Evolutionary conservation across 2,113 vertebrate genomes (phyloP), one percentile per base, ranked within the genome.

Genomic region (Pyrgilauda ruficollis): DNA sequence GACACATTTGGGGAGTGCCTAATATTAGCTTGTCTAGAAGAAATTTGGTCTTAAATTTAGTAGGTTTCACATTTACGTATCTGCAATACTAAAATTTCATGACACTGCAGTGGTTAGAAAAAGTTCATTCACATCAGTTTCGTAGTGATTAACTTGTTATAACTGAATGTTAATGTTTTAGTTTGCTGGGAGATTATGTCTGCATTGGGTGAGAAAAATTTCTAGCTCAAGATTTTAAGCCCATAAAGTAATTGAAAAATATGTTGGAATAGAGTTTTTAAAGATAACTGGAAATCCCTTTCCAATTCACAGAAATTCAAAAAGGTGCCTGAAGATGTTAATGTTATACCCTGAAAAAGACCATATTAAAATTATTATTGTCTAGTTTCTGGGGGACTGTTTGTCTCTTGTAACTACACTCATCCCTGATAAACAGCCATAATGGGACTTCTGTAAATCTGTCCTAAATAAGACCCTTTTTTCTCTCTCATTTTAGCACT

Each of bases 211-310:
- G 46, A 91, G 31, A 87, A 79, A 75, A 66, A 8, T 24, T 44
- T 77, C 37, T 35, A 66, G 12, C 23, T 87, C 37, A 85, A 49
- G 31, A 58, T 61, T 79, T 87, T 66, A 87, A 96, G 66, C 37
- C 18, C 1, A 4, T 64, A 35, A 72, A 78, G 15, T 39, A 2
- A 75, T 6, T 68, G 46, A 94, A 77, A 92, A 70, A 8, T 47
- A 41, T 21, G 5, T 81, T 2, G 7, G 30, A 33, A 35, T 20
- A 75, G 50, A 76, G 3, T 39, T 72, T 89, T 84, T 22, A 14
- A 70, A 62, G 64, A 53, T 30, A 87, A 55, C 43, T 67, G 64
- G 31, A 86, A 94, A 92, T 70, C 28, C 33, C 16, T 83, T 89
- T 90, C 17, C 28, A 63, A 11, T 28, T 83, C n/a, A 53, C 12